These are phyloP conservation scores for Brachypodius melanocephalos DNA, from an alignment of 2,113 vertebrate species.

Conservation along the genomic window DNA sequence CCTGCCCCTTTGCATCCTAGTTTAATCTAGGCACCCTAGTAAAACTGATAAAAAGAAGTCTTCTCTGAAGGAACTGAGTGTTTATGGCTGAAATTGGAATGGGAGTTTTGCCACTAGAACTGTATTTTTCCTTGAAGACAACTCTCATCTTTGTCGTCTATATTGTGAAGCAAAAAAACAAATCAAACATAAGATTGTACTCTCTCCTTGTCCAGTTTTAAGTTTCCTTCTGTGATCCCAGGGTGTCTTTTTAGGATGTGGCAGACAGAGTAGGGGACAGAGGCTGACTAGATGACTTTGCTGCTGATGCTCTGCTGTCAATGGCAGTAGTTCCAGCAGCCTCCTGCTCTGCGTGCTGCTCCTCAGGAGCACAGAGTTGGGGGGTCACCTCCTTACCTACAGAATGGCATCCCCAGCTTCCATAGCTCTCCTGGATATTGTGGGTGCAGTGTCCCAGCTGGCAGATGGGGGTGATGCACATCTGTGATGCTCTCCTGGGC, in stretches of 20 bases:
- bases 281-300: background rate
- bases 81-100: background rate
- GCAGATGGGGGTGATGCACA: background rate
- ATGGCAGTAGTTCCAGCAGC: background rate
- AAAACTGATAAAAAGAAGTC: background rate
- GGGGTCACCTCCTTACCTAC: background rate
- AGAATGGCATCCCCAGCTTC: background rate
- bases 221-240: background rate
- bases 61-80: background rate
- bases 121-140: background rate
- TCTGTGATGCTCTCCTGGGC: accelerated
- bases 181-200: background rate
- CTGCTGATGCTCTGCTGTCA: background rate
- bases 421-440: background rate
- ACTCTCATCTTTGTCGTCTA: accelerated
- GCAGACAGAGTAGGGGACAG: background rate
- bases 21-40: background rate
- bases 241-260: background rate
- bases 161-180: background rate
- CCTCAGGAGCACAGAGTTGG: accelerated
- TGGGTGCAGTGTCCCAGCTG: background rate
- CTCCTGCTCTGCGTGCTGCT: background rate
- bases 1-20: background rate
- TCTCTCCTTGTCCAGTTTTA: background rate
- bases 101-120: background rate